Percentiles rank a stretch among this genome's conserved stretches.
Evolutionary conservation across 1,140 invertebrate species (phyloP).

Genomic region (Acyrthosiphon pisum): DNA sequence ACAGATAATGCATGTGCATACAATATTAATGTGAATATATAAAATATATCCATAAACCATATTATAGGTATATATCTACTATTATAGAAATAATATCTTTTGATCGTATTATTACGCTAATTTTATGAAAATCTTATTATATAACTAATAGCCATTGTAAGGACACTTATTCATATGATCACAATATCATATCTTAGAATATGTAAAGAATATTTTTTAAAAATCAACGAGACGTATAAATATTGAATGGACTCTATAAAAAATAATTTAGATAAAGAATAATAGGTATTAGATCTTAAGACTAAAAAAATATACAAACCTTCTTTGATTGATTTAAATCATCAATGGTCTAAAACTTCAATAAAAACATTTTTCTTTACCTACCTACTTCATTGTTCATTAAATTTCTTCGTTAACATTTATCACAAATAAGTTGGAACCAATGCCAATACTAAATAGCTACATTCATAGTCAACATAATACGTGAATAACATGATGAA

Average conservation of each 20-base stretch:
- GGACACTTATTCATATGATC: background rate
- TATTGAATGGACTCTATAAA: background rate
- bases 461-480: background rate
- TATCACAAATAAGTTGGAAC: no score
- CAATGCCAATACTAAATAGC: no score
- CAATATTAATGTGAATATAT: background rate
- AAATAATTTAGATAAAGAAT: background rate
- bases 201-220: background rate
- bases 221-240: background rate
- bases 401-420: no score
- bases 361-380: no score
- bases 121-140: background rate
- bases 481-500: background rate
- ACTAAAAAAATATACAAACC: no score
- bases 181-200: background rate
- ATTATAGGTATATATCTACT: no score
- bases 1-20: background rate
- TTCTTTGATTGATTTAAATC: no score
- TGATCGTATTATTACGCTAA: slow-evolving; percentile 20
- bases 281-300: background rate
- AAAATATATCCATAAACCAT: background rate
- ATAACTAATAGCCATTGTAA: background rate
- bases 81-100: slow-evolving; percentile 18
- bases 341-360: background rate
- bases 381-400: no score